These are phyloP conservation scores for Bothrops alternatus DNA, from an alignment of 2,797 vertebrate species.

Conservation along the genomic window DNA sequence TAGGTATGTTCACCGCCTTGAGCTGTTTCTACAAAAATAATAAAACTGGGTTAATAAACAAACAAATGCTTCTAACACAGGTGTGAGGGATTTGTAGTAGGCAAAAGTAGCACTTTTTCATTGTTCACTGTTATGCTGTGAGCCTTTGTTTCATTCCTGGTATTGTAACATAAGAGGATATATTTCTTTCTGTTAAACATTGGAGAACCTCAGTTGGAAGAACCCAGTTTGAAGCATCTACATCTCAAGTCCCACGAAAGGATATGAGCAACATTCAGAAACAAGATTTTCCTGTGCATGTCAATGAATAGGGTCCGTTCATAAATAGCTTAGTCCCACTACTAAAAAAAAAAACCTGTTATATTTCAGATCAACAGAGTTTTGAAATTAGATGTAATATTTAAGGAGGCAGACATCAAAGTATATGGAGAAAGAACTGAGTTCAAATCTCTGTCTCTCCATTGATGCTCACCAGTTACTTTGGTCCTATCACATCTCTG, in stretches of 20 bases:
- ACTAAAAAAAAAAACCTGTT: not conserved
- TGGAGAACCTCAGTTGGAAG: not conserved
- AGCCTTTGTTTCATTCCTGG: not conserved
- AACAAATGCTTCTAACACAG: not conserved
- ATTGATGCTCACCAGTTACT: not conserved
- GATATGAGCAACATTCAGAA: not conserved
- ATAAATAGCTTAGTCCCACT: not conserved
- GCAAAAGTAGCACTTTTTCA: not conserved
- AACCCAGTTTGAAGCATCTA: not conserved
- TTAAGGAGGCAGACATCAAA: not conserved
- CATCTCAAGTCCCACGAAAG: not conserved
- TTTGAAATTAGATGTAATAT: not conserved
- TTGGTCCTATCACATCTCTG: not conserved
- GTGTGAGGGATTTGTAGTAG: not conserved
- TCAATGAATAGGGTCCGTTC: not conserved
- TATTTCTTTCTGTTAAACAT: not conserved
- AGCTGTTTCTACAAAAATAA: not conserved
- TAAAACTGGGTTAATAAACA: not conserved
- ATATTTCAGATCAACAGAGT: not conserved
- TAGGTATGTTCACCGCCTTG: not conserved
- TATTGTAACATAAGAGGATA: not conserved
- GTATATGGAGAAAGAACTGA: not conserved
- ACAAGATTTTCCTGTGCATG: not conserved
- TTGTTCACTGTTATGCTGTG: not conserved
- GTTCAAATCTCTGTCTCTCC: not conserved